Conservation (phyloP, 2,888 invertebrate genomes). For the Scaptomyza polygonia region DNA sequence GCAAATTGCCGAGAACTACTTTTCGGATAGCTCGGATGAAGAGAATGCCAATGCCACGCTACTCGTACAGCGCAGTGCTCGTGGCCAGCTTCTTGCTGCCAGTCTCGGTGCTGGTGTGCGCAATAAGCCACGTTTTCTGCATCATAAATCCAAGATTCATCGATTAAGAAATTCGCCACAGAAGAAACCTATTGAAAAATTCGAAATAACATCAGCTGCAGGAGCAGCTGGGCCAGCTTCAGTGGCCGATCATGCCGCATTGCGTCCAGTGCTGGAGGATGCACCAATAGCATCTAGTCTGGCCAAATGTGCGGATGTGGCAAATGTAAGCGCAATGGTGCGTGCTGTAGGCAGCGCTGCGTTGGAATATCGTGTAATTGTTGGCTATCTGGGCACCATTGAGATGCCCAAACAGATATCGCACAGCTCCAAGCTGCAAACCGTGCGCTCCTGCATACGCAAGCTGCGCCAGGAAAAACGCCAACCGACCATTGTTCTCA, state of each 20-base stretch:
- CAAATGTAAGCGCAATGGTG: slow-evolving; percentile 84
- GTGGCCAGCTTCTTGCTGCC: slow-evolving; percentile 61
- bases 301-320: slow-evolving; percentile 81
- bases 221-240: slow-evolving; percentile 13
- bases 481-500: slow-evolving; percentile 92
- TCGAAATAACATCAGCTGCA: slow-evolving; percentile 14
- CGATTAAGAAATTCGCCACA: slow-evolving; percentile 87
- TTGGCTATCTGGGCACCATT: slow-evolving; percentile 97
- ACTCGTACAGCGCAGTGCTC: slow-evolving; percentile 52
- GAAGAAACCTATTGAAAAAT: slow-evolving; percentile 75
- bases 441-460: slow-evolving; percentile 94
- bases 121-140: slow-evolving; percentile 84
- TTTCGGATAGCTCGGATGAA: slow-evolving; percentile 93
- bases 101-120: slow-evolving; percentile 54
- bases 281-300: slow-evolving; percentile 43
- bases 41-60: slow-evolving; percentile 85
- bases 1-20: slow-evolving; percentile 94
- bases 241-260: slow-evolving; percentile 49
- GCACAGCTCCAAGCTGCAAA: slow-evolving; percentile 90
- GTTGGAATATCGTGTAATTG: slow-evolving; percentile 92
- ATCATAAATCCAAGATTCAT: slow-evolving; percentile 86
- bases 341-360: slow-evolving; percentile 83
- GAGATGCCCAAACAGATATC: slow-evolving; percentile 95
- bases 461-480: slow-evolving; percentile 95
- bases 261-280: slow-evolving; percentile 82